Conservation (phyloP, 2,888 invertebrate species). For the Drosophila setosimentum region DNA sequence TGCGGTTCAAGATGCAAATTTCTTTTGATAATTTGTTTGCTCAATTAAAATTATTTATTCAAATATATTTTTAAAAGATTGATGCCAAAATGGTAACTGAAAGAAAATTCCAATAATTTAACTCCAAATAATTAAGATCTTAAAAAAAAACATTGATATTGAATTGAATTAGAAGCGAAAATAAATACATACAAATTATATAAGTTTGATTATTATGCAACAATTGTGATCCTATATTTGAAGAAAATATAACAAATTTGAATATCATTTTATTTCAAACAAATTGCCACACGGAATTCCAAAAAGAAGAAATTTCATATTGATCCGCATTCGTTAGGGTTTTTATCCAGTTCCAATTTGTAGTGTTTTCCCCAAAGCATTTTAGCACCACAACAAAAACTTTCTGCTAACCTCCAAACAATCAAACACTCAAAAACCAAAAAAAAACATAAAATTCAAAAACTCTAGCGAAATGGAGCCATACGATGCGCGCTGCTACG, state of each 20-base stretch:
- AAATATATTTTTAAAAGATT: not conserved
- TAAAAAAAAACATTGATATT: not conserved
- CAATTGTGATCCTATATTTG: no score
- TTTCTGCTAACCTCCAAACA: constrained; percentile 46
- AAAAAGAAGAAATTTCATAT: not conserved
- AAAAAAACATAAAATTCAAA: constrained; percentile 25
- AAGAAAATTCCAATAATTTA: not conserved
- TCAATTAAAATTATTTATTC: not conserved
- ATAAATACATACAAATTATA: not conserved
- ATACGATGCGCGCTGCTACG: constrained; percentile 83
- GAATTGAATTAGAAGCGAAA: not conserved
- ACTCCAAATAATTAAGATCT: not conserved
- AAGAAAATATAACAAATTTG: no score
- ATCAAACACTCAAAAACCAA: constrained; percentile 2
- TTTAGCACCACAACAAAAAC: constrained; percentile 17
- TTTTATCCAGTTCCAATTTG: not conserved
- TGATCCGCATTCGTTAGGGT: constrained; percentile 3
- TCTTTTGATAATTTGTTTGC: not conserved
- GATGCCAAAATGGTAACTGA: not conserved
- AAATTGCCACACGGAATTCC: not conserved
- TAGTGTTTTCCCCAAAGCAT: not conserved
- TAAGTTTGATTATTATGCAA: not conserved
- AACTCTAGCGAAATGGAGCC: constrained; percentile 85
- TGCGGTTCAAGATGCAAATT: not conserved
- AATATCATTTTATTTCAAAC: not conserved